phyloP scores from a whole-genome alignment of 2,113 vertebrate genomes.

The Chiloscyllium plagiosum region DNA sequence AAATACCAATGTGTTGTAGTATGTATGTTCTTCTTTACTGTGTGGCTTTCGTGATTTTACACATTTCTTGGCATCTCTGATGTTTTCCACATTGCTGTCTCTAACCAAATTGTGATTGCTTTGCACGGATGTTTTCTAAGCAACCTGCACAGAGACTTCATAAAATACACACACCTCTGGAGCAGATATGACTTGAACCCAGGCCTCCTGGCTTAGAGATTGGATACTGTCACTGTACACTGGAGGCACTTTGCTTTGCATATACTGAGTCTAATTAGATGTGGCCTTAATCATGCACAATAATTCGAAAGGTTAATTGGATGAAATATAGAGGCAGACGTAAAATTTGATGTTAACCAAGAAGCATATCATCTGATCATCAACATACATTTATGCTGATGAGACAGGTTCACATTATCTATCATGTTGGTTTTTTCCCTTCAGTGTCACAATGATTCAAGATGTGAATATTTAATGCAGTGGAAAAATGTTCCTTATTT shows the following conservation, averaged over 20 bases:
- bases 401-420: background rate
- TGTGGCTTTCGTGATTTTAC: background rate
- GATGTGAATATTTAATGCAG: conserved; percentile 11
- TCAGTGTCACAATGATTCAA: background rate
- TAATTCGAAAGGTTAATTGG: conserved; percentile 10
- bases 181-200: too few species aligned
- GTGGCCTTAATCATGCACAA: background rate
- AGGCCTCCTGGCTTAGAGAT: too few species aligned
- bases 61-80: background rate
- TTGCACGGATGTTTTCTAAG: background rate
- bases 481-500: background rate
- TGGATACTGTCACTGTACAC: too few species aligned
- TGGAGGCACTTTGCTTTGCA: background rate
- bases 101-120: background rate
- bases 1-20: background rate
- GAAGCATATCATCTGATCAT: background rate
- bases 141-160: too few species aligned
- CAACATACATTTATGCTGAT: background rate
- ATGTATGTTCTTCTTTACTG: background rate
- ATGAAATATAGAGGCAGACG: background rate
- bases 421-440: background rate
- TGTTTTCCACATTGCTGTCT: background rate
- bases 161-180: too few species aligned
- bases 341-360: background rate
- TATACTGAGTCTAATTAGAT: background rate